These are phyloP conservation scores for Microplitis manilae DNA, from an alignment of 2,888 invertebrate genomes.

Conservation along the genomic window DNA sequence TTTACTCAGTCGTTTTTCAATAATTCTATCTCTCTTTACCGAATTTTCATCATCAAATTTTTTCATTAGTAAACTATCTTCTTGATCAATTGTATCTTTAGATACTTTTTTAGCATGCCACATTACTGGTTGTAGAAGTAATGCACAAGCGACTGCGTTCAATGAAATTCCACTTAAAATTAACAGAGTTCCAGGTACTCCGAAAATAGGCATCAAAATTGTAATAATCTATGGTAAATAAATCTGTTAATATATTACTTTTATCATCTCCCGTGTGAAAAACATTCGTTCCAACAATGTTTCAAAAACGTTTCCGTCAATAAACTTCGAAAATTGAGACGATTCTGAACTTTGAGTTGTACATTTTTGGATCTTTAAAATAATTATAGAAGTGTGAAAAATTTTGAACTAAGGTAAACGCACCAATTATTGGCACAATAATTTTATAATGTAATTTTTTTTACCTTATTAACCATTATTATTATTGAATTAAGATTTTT, in stretches of 20 bases:
- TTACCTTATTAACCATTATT: no score
- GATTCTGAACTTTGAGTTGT: no score
- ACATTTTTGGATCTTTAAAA: no score
- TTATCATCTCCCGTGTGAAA: no score
- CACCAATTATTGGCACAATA: no score
- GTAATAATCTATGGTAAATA: conserved; percentile 75
- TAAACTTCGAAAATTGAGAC: no score
- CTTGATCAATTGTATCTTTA: conserved; percentile 28
- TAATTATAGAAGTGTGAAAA: no score
- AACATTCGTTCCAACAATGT: no score
- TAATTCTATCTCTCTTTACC: conserved; percentile 46
- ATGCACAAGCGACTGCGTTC: conserved; percentile 79
- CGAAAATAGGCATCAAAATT: conserved; percentile 76
- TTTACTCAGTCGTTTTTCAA: conserved; percentile 50
- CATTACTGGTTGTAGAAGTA: conserved; percentile 82
- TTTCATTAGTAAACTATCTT: conserved; percentile 28
- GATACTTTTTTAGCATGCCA: conserved; percentile 77
- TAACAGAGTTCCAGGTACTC: conserved; percentile 79
- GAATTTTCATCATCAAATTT: not conserved
- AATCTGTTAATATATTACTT: not conserved
- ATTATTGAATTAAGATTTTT: no score
- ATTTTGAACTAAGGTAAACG: no score
- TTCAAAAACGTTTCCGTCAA: no score
- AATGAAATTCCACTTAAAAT: conserved; percentile 79
- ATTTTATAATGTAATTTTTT: no score